Percentiles rank a stretch among this genome's conserved stretches.
Evolutionary conservation across 2,113 vertebrate species (phyloP).

Genomic region (Aythya baeri): DNA sequence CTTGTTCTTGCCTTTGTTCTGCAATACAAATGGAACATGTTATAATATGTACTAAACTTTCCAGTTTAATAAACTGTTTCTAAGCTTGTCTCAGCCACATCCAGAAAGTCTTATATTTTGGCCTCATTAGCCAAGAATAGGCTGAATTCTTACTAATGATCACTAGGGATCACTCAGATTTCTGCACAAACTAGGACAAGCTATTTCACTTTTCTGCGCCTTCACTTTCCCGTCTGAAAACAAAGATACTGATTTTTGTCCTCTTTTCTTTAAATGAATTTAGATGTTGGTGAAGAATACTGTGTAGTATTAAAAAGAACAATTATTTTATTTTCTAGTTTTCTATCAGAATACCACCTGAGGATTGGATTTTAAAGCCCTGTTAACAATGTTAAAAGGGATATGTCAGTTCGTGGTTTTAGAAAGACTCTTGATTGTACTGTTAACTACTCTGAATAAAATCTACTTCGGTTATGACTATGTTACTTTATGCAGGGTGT

Average conservation of each 20-base stretch:
- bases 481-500: neutral
- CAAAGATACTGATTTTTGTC: neutral
- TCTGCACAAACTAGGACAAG: slow-evolving; percentile 31
- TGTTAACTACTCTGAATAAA: neutral
- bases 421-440: neutral
- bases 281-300: neutral
- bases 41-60: neutral
- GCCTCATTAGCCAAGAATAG: slow-evolving; percentile 33
- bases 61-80: neutral
- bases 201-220: neutral
- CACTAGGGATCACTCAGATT: neutral
- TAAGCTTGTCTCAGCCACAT: neutral
- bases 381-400: neutral
- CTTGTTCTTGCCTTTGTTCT: neutral
- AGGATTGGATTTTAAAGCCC: neutral
- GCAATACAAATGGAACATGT: neutral
- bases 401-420: neutral
- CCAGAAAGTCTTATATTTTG: neutral
- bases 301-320: neutral
- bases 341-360: neutral
- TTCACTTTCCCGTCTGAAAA: neutral
- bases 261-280: neutral
- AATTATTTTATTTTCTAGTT: neutral
- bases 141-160: slow-evolving; percentile 10
- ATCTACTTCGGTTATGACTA: neutral